Percentiles rank a stretch among this genome's conserved stretches.
Evolutionary conservation across 2,797 vertebrate genomes (phyloP).

Genomic region (Decapterus maruadsi): DNA sequence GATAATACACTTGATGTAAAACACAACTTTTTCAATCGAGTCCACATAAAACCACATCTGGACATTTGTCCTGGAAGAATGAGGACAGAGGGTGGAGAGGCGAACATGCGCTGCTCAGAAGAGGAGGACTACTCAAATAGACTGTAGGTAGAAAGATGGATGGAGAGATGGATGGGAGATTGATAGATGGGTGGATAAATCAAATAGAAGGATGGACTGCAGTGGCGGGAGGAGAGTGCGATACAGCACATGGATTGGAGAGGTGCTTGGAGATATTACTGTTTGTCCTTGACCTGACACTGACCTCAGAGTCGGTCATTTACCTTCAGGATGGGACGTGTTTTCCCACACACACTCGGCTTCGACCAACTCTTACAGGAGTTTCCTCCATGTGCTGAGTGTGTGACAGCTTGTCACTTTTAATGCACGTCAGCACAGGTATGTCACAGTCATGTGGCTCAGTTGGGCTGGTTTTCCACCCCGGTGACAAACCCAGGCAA

Average conservation of each 20-base stretch:
- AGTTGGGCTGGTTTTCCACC: constrained; percentile 60
- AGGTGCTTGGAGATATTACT: neutral
- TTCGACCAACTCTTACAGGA: constrained; percentile 9
- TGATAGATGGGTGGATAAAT: no score
- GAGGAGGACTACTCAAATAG: no score
- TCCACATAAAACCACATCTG: neutral
- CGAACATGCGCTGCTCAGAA: neutral
- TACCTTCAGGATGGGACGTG: neutral
- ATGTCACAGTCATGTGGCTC: constrained; percentile 36
- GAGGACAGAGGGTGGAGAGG: neutral
- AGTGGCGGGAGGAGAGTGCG: neutral
- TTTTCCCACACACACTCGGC: neutral
- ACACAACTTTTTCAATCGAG: no score
- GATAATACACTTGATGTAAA: neutral
- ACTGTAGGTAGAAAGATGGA: no score
- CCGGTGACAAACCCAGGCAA: constrained; percentile 54
- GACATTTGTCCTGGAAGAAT: neutral
- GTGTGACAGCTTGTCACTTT: constrained; percentile 10
- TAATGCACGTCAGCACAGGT: constrained; percentile 39
- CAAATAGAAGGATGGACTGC: neutral
- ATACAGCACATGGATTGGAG: neutral
- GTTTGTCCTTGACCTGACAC: constrained; percentile 11
- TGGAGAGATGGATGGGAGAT: no score
- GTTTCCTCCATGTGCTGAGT: neutral
- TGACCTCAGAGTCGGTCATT: constrained; percentile 6